Evolutionary conservation across 2,888 invertebrate genomes (phyloP), one percentile per base, ranked within the genome.

Genomic region (Rhogogaster chlorosoma): DNA sequence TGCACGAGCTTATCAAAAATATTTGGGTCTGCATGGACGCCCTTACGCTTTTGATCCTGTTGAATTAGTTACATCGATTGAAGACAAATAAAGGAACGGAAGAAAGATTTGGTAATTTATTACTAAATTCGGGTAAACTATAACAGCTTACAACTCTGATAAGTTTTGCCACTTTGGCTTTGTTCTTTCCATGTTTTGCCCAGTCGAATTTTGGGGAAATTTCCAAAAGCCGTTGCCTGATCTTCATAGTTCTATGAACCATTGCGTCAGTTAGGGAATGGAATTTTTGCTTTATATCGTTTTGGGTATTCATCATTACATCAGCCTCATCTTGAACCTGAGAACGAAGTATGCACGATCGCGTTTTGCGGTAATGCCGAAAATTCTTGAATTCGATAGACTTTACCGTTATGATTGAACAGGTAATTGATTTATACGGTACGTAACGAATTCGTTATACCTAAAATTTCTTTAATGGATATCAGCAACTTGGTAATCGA

Each of bases 261-360:
- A 88, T 89, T 0, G 86, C 85, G 83, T 87, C 86, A 18, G 86
- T 88, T 49, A 88, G 38, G 1, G 87, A 85, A n/a, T 84, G 84
- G 73, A 89, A 89, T 85, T 87, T 88, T 32, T 88, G 86, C 57
- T 87, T 89, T 49, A 89, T 88, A 18, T 87, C 87, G 36, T 87
- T 88, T 73, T 89, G 88, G 10, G 88, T 88, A 80, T 87, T 84
- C 87, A 88, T 87, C 89, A 88, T 89, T 3, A 89, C 89, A 80
- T 89, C 89, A 15, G 87, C 88, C 71, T 89, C 89, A 85, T 89
- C 89, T 49, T 89, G 89, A 18, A 89, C 86, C 89, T 89, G 42
- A 32, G 12, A 45, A 45, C 22, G 42, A 75, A 75, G 18, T 75
- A 26, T 26, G 22, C 22, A 61, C 26, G 12, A 61, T 61, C 26